Evolutionary conservation across 2,113 vertebrate species (phyloP).

Genomic region (Pogonocichla stellata): DNA sequence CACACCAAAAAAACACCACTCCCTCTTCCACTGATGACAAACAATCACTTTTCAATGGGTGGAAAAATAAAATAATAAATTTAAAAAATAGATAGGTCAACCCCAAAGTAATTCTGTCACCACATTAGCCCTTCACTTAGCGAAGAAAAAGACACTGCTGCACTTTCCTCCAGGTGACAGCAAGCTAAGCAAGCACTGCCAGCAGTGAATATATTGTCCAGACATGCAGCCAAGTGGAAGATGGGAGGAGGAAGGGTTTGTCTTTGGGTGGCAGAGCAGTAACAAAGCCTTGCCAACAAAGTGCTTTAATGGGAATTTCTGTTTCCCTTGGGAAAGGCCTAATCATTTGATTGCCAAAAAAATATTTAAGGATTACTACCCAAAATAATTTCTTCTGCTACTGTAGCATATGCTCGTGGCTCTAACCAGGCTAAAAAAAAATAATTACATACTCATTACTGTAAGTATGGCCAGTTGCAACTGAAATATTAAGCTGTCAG

Average conservation of each 20-base stretch:
- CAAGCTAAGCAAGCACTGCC: neutral
- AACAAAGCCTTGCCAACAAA: neutral
- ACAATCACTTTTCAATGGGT: neutral
- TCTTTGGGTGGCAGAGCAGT: neutral
- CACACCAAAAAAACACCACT: rapidly evolving
- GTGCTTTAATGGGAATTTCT: neutral
- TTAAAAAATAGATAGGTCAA: neutral
- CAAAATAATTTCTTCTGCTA: constrained; percentile 34
- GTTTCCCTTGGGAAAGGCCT: neutral
- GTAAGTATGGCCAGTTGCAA: neutral
- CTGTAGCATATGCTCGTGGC: neutral
- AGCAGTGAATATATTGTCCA: neutral
- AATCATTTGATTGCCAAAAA: neutral
- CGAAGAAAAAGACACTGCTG: neutral
- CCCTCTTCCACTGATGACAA: neutral
- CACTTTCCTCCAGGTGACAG: neutral
- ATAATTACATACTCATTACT: constrained; percentile 1
- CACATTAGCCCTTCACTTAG: neutral
- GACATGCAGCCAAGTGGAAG: neutral
- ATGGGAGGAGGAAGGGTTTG: neutral
- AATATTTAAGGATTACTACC: constrained; percentile 19
- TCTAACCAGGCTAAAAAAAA: neutral
- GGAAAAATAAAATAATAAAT: neutral
- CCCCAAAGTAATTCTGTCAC: neutral
- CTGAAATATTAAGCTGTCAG: constrained; percentile 45